Conservation (phyloP, 2,113 vertebrate genomes). For the Chaenocephalus aceratus region DNA sequence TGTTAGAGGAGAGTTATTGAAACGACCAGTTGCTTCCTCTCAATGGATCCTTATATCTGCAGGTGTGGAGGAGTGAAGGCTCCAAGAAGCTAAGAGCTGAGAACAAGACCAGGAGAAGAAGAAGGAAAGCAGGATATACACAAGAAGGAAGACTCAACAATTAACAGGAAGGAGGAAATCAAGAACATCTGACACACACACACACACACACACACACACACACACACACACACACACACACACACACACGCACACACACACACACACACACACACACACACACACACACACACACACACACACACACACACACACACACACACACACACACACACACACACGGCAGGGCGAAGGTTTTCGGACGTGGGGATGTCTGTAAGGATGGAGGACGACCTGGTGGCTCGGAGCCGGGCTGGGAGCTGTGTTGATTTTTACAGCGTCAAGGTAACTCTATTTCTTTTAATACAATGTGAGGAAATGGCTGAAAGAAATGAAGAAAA, state of each 20-base stretch:
- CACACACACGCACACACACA: not conserved
- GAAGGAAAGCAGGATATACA: constrained; percentile 8
- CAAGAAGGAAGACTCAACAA: not conserved
- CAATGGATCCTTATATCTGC: constrained; percentile 16
- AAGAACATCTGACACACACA: constrained; percentile 5
- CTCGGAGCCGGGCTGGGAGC: constrained; percentile 72
- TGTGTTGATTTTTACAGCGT: constrained; percentile 74
- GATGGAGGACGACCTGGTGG: constrained; percentile 52
- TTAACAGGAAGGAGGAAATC: not conserved
- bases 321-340: too few relatives aligned
- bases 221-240: not conserved
- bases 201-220: too few relatives aligned
- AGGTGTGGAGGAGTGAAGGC: constrained; percentile 11
- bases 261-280: too few relatives aligned
- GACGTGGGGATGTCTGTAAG: constrained; percentile 59
- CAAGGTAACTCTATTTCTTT: constrained; percentile 59
- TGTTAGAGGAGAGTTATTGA: not conserved
- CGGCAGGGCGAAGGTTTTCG: constrained; percentile 45
- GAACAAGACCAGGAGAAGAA: constrained; percentile 12
- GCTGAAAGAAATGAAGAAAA: too few relatives aligned
- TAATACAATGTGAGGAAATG: too few relatives aligned
- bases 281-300: too few relatives aligned
- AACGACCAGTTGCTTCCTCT: constrained; percentile 8
- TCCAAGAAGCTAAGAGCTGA: constrained; percentile 13
- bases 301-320: too few relatives aligned